A percentile compares a stretch with the other conserved stretches of the same genome.
phyloP scores from a whole-genome alignment of 2,113 vertebrate species.

The Callocephalon fimbriatum region DNA sequence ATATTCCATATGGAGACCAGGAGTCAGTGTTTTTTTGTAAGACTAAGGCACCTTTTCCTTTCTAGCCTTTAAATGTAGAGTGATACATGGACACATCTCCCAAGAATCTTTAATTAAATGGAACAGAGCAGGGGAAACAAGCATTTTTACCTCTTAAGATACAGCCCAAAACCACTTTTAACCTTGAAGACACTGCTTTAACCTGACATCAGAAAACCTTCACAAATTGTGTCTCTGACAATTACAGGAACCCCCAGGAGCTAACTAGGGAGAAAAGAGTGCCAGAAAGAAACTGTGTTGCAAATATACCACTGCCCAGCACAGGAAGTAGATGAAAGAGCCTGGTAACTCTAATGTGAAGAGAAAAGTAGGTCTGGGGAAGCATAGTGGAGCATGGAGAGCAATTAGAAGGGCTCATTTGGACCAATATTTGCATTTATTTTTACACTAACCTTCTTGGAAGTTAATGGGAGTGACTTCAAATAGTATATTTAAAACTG shows the following conservation, averaged over 20 bases:
- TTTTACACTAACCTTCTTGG: not conserved
- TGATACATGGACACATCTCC: not conserved
- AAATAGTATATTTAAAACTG: not conserved
- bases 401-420: not conserved
- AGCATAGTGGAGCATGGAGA: not conserved
- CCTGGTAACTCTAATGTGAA: not conserved
- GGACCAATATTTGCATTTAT: not conserved
- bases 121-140: not conserved
- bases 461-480: not conserved
- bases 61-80: not conserved
- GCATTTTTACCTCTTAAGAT: not conserved
- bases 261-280: not conserved
- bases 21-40: not conserved
- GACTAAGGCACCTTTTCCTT: not conserved
- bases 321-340: too few species aligned
- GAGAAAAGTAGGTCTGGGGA: not conserved
- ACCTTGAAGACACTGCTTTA: not conserved
- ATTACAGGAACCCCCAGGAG: not conserved
- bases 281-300: accelerated
- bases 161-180: not conserved
- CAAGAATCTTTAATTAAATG: not conserved
- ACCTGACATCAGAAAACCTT: not conserved
- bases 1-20: accelerated
- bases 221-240: not conserved
- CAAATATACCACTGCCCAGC: accelerated